A percentile compares a stretch with the other conserved stretches of the same genome.
Conservation (phyloP, 2,888 invertebrate genomes). For the Microctonus hyperodae region DNA sequence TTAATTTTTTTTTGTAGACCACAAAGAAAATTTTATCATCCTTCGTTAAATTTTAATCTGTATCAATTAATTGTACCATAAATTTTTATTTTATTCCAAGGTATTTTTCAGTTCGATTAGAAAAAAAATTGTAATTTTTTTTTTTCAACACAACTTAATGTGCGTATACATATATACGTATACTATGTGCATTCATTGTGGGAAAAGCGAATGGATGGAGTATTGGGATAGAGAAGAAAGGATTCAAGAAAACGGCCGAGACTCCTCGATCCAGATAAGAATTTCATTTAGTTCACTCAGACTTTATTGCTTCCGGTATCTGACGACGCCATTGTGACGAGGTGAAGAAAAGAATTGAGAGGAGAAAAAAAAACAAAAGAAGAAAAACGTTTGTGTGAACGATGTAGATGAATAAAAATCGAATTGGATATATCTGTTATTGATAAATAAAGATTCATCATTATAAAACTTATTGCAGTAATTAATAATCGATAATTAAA, state of each 20-base stretch:
- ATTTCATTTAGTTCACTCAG: slow-evolving; percentile 43
- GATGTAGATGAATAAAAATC: not conserved
- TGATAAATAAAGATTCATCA: not conserved
- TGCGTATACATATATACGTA: not conserved
- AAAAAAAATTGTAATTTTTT: not conserved
- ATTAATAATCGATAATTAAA: not conserved
- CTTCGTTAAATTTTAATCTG: too few relatives aligned
- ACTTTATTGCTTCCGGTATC: slow-evolving; percentile 44
- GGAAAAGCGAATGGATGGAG: slow-evolving; percentile 8
- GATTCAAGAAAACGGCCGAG: slow-evolving; percentile 35
- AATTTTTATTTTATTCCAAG: too few relatives aligned
- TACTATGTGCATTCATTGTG: slow-evolving; percentile 1
- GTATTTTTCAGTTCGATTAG: too few relatives aligned
- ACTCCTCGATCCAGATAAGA: slow-evolving; percentile 38
- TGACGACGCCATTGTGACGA: slow-evolving; percentile 35
- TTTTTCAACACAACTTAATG: not conserved
- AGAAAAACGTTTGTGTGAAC: not conserved
- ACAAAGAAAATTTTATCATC: too few relatives aligned
- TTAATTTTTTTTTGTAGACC: too few relatives aligned
- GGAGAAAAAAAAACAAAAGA: slow-evolving; percentile 1
- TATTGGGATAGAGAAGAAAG: slow-evolving; percentile 15
- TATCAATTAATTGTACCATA: too few relatives aligned
- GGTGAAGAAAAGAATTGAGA: slow-evolving; percentile 25
- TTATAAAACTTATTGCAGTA: not conserved
- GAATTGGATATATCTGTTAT: slow-evolving; percentile 29